These are phyloP conservation scores for Marronus borbonicus DNA, from an alignment of 2,888 invertebrate genomes.

Conservation along the genomic window DNA sequence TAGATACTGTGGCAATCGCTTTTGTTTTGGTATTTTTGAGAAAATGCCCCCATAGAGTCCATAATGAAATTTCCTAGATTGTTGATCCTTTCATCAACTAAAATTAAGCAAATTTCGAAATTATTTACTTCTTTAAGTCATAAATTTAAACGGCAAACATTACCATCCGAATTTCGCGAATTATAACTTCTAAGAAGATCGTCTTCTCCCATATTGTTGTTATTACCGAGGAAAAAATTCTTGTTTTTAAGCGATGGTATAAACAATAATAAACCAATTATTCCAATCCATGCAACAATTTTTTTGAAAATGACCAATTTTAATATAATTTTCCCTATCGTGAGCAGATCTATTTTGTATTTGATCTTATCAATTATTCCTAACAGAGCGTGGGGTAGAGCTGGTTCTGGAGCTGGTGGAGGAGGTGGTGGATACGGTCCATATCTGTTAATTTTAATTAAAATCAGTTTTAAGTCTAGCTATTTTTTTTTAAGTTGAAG, in stretches of 20 bases:
- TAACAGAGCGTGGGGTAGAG: slow-evolving; percentile 73
- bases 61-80: slow-evolving; percentile 53
- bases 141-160: neutral
- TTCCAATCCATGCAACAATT: slow-evolving; percentile 84
- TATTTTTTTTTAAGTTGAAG: neutral
- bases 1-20: slow-evolving; percentile 33
- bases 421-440: slow-evolving; percentile 50
- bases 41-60: slow-evolving; percentile 55
- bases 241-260: slow-evolving; percentile 73
- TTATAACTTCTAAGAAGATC: slow-evolving; percentile 53
- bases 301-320: slow-evolving; percentile 87
- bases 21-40: slow-evolving; percentile 29
- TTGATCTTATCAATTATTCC: slow-evolving; percentile 79
- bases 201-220: slow-evolving; percentile 53
- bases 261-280: slow-evolving; percentile 83
- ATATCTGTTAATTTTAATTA: slow-evolving; percentile 18
- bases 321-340: slow-evolving; percentile 82
- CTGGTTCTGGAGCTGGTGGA: slow-evolving; percentile 60
- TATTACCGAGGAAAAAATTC: slow-evolving; percentile 49
- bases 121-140: neutral
- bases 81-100: slow-evolving; percentile 53
- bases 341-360: slow-evolving; percentile 80
- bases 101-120: slow-evolving; percentile 9
- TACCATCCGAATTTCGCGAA: slow-evolving; percentile 20
- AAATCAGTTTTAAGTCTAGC: neutral